These are phyloP conservation scores for Agrenia bidenticulata DNA, from an alignment of 2,888 invertebrate species.

Conservation along the genomic window DNA sequence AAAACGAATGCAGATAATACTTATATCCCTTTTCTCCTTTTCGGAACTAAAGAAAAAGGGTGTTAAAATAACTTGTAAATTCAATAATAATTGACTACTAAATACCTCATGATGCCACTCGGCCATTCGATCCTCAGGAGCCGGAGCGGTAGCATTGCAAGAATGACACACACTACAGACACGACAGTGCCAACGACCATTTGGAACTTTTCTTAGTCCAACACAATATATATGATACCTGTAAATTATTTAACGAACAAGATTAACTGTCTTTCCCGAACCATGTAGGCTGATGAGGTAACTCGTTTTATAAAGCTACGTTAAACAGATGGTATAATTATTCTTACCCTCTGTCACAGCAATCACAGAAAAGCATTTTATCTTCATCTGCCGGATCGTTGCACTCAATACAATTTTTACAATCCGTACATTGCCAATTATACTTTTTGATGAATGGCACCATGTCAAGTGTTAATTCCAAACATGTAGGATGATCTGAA, in stretches of 20 bases:
- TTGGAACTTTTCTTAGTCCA: conserved; percentile 74
- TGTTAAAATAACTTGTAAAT: too few species aligned
- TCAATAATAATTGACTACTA: not conserved
- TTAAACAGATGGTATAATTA: conserved; percentile 9
- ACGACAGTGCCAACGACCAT: conserved; percentile 86
- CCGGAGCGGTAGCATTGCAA: conserved; percentile 60
- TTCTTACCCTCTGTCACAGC: conserved; percentile 79
- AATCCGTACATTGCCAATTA: conserved; percentile 91
- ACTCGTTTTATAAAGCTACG: too few species aligned
- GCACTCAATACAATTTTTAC: conserved; percentile 86
- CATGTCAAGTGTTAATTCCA: conserved; percentile 81
- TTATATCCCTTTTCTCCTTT: conserved; percentile 59
- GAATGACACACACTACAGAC: conserved; percentile 69
- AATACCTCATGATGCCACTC: conserved; percentile 61
- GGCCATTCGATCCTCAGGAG: conserved; percentile 55
- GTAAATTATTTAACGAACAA: too few species aligned
- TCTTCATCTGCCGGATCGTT: conserved; percentile 78
- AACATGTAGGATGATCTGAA: conserved; percentile 80
- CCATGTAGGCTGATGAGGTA: too few species aligned
- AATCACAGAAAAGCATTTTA: conserved; percentile 91
- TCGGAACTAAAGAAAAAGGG: conserved; percentile 56
- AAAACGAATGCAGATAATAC: conserved; percentile 62
- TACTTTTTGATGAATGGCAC: conserved; percentile 79
- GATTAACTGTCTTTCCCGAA: too few species aligned
- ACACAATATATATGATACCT: conserved; percentile 88